These are phyloP conservation scores for Alligator mississippiensis DNA, from an alignment of 2,113 vertebrate species.

Conservation along the genomic window DNA sequence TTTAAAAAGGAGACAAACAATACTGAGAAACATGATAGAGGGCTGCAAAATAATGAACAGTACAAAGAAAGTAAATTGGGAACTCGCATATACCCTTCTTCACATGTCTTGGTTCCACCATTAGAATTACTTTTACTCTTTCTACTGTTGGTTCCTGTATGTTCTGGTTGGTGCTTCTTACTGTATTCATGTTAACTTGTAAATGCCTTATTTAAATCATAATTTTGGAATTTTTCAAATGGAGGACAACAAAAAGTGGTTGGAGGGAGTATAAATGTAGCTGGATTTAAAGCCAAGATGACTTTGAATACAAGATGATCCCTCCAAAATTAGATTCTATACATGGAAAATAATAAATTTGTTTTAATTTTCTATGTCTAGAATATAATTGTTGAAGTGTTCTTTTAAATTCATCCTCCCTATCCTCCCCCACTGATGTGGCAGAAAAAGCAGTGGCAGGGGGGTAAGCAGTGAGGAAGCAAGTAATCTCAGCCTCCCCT, in stretches of 20 bases:
- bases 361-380: too few species aligned
- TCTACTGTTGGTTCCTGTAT: background rate
- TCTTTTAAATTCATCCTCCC: too few species aligned
- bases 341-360: too few species aligned
- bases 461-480: too few species aligned
- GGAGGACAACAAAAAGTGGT: background rate
- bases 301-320: too few species aligned
- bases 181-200: background rate
- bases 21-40: background rate
- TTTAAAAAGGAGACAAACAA: background rate
- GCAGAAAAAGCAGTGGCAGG: too few species aligned
- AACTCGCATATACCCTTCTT: background rate
- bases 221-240: slow-evolving; percentile 22
- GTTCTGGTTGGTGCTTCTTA: background rate
- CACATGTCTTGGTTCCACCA: background rate
- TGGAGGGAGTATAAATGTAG: background rate
- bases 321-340: too few species aligned
- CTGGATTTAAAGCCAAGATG: too few species aligned
- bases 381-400: too few species aligned
- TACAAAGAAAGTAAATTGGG: background rate
- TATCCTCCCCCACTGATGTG: too few species aligned
- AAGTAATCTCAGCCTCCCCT: too few species aligned
- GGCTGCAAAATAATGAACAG: background rate
- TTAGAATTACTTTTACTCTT: background rate
- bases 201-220: background rate